Base-by-base conservation (phyloP, 1,140 invertebrate genomes). In the Subanguina moxae region DNA sequence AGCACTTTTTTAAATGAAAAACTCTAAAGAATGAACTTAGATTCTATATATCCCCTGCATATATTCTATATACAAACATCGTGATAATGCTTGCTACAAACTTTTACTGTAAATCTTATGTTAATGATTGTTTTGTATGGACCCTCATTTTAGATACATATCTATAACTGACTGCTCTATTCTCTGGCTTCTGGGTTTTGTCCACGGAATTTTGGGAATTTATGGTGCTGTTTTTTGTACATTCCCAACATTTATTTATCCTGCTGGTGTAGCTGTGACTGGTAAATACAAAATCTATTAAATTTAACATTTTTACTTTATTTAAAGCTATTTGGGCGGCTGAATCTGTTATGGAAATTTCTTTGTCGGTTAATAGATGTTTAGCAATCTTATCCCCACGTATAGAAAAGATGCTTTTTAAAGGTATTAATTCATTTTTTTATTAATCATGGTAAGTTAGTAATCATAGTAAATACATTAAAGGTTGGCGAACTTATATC, bases 371-470 rank as follows among this genome's bases (percentile, higher is more conserved):
- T 7, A 52, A 52, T 52, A 19, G 48, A 52, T 52, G 48, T 25
- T 52, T 52, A 25, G 48, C 48, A 25, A 52, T 52, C 17, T 19
- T 52, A 8, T 52, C 48, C 3, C 32, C 21, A 43, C 42, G 56
- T 1, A 42, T 38, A 19, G 66, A 57, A 23, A 57, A 68, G n/a
- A 30, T 68, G 63, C 30, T 68, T n/a, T 48, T 68, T 28, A 59
- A 43, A 9, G 59, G 57, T 46, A 64, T 57, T 68, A 52, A 52
- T 52, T 52, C 3, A 21, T 52, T 19, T 52, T 52, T 19, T 5
- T 21, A 7, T 52, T 25, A 7, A 7, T 52, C 3, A 52, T 7
- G 48, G 3, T 7, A 25, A 21, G 48, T 52, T 21, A n/a, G n/a
- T n/a, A n/a, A n/a, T n/a, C n/a, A n/a, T 52, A 7, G 48, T 52